These are phyloP conservation scores for Catamblyrhynchus diadema DNA, from an alignment of 2,797 vertebrate genomes.

Conservation along the genomic window DNA sequence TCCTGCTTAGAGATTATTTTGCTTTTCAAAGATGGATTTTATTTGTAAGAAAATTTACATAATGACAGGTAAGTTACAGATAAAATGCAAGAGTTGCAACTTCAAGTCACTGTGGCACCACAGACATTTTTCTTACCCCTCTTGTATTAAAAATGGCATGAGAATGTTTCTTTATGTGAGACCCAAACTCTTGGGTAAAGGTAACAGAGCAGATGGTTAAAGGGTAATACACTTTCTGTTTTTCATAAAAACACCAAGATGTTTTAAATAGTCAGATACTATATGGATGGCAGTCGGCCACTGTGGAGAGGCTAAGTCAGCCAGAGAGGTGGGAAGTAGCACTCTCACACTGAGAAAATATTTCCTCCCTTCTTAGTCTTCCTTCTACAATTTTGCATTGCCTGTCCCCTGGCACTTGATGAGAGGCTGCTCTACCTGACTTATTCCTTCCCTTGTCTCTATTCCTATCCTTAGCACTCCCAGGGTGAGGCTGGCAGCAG, in stretches of 20 bases:
- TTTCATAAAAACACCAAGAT: accelerated
- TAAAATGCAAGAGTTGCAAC: not conserved
- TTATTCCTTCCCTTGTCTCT: too few species aligned
- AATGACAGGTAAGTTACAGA: not conserved
- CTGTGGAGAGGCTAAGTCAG: not conserved
- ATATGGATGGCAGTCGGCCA: not conserved
- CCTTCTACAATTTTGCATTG: not conserved
- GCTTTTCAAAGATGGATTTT: not conserved
- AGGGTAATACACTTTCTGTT: not conserved
- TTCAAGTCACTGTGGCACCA: not conserved
- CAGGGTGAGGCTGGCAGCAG: not conserved
- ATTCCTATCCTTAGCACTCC: accelerated
- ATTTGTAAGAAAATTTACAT: not conserved
- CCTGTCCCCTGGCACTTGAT: not conserved
- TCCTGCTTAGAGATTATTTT: not conserved
- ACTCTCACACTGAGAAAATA: not conserved
- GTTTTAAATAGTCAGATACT: not conserved
- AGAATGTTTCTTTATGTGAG: not conserved
- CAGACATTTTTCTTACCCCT: not conserved
- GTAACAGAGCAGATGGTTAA: not conserved
- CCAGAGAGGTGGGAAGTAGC: not conserved
- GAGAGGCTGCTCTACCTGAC: not conserved
- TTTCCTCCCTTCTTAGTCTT: not conserved
- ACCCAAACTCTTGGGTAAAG: not conserved
- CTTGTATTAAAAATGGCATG: not conserved